phyloP scores from a whole-genome alignment of 2,113 vertebrate genomes.

The Dendropsophus ebraccatus region DNA sequence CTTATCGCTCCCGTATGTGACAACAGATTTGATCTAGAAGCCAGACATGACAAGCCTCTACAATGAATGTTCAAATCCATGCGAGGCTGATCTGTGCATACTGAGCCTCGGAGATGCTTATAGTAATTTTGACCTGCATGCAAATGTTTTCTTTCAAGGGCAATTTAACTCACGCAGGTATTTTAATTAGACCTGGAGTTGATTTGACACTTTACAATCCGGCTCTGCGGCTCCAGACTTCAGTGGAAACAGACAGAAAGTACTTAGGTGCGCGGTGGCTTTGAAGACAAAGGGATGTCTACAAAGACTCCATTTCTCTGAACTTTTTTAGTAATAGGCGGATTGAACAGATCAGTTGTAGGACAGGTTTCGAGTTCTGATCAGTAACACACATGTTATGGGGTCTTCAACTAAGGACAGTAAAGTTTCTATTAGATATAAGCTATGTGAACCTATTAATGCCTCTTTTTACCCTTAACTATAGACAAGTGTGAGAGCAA shows the following conservation, averaged over 20 bases:
- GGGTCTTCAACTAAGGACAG: no score
- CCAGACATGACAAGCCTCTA: constrained; percentile 29
- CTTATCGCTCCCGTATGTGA: background rate
- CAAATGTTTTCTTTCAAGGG: constrained; percentile 59
- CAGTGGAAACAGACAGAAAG: background rate
- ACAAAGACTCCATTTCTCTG: background rate
- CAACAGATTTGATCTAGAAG: background rate
- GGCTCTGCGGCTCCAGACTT: background rate
- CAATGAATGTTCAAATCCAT: constrained; percentile 38
- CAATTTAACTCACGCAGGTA: constrained; percentile 53
- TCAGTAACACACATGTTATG: background rate
- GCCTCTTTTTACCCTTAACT: background rate
- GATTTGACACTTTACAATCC: constrained; percentile 32
- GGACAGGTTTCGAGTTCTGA: background rate
- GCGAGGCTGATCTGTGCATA: constrained; percentile 13
- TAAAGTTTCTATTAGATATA: no score
- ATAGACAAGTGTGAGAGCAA: background rate
- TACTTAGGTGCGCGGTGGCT: background rate
- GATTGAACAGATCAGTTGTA: background rate
- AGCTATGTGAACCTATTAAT: no score
- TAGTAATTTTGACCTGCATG: constrained; percentile 50
- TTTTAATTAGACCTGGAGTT: constrained; percentile 48
- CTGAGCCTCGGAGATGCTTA: background rate
- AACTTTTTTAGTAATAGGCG: background rate
- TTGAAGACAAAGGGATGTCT: background rate